A percentile compares a stretch with the other conserved stretches of the same genome.
phyloP scores from a whole-genome alignment of 2,797 vertebrate genomes.

The Xenentodon cancila region DNA sequence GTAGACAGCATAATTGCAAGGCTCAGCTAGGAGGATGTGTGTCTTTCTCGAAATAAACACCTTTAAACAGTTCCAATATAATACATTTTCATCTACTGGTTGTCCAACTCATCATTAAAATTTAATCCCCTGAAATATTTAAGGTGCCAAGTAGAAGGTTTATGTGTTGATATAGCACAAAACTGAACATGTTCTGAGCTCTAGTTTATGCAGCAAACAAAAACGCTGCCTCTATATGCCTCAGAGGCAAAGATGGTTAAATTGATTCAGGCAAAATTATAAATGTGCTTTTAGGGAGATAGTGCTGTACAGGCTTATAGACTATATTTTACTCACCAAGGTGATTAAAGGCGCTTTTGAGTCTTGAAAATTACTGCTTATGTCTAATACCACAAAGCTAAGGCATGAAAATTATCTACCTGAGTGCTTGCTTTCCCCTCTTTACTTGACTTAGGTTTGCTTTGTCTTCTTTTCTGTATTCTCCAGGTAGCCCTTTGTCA shows the following conservation, averaged over 20 bases:
- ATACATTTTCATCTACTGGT: conserved; percentile 6
- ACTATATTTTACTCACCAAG: conserved; percentile 53
- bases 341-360: conserved; percentile 69
- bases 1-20: conserved; percentile 9
- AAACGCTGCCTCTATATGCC: conserved; percentile 10
- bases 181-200: conserved; percentile 23
- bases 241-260: conserved; percentile 19
- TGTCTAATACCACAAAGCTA: conserved; percentile 54
- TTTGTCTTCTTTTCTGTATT: conserved; percentile 25
- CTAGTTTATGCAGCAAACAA: conserved; percentile 32
- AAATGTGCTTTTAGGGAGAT: conserved; percentile 40
- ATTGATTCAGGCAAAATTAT: conserved; percentile 48
- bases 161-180: conserved; percentile 10
- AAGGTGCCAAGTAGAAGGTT: conserved; percentile 2
- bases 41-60: conserved; percentile 5
- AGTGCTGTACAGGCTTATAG: conserved; percentile 45
- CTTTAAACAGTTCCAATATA: conserved; percentile 9
- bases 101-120: conserved; percentile 2
- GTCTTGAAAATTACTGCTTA: conserved; percentile 51
- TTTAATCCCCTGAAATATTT: conserved; percentile 15
- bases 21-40: not conserved
- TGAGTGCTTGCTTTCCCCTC: conserved; percentile 16
- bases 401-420: conserved; percentile 53
- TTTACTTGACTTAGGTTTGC: conserved; percentile 42
- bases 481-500: conserved; percentile 53